Evolutionary conservation across 2,113 vertebrate genomes (phyloP).

Genomic region (Tragelaphus buxtoni): DNA sequence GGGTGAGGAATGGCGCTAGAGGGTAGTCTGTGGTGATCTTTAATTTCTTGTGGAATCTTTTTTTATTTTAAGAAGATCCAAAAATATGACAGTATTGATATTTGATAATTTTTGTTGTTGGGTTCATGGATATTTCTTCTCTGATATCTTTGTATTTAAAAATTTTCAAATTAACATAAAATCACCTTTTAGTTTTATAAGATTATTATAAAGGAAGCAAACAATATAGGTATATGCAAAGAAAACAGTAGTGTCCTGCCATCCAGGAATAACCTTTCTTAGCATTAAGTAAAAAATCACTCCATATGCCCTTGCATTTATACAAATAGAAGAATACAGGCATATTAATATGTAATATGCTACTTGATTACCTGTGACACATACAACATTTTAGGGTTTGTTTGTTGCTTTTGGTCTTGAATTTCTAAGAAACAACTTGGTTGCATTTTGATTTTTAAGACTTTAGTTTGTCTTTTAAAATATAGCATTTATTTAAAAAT

Average conservation of each 20-base stretch:
- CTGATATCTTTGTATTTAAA: background rate
- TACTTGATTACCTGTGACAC: background rate
- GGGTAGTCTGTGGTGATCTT: background rate
- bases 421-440: background rate
- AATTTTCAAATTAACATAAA: background rate
- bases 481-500: background rate
- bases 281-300: background rate
- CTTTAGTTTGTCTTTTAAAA: background rate
- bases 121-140: background rate
- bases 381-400: background rate
- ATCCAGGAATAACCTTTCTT: background rate
- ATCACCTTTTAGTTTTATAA: background rate
- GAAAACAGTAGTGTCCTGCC: background rate
- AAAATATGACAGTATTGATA: background rate
- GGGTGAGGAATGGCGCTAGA: background rate
- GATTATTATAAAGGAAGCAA: background rate
- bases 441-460: conserved; percentile 26
- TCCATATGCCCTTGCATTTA: background rate
- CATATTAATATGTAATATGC: background rate
- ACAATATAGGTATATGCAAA: background rate
- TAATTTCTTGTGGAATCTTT: background rate
- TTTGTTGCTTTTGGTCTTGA: background rate
- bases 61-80: background rate
- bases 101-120: conserved; percentile 20
- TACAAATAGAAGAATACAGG: background rate